Conservation (phyloP, 2,797 vertebrate genomes). For the Coranthus polyacanthus region DNA sequence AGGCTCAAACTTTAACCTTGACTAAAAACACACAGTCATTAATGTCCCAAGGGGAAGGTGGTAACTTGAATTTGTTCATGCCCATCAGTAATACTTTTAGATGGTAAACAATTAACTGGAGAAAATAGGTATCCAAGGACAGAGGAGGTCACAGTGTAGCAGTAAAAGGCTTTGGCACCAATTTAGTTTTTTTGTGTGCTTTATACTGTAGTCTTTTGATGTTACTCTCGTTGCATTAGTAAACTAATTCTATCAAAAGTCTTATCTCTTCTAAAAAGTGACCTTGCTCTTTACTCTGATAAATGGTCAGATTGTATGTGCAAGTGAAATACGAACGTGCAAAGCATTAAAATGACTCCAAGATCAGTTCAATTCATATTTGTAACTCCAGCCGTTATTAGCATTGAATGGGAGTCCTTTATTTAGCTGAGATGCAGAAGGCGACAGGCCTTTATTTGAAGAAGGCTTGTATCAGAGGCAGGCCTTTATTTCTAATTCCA, state of each 20-base stretch:
- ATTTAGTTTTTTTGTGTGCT: background rate
- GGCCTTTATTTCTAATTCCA: too few species aligned
- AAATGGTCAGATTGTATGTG: background rate
- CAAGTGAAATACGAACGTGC: background rate
- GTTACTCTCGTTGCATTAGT: background rate
- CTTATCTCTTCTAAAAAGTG: constrained; percentile 4
- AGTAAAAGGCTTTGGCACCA: too few species aligned
- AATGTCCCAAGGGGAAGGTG: background rate
- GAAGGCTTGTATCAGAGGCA: too few species aligned
- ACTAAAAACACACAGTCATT: background rate
- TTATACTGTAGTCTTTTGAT: background rate
- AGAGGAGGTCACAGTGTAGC: too few species aligned
- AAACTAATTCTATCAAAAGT: background rate
- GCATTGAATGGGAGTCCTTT: too few species aligned
- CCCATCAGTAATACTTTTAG: background rate
- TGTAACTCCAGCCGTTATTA: too few species aligned
- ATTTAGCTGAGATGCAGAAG: too few species aligned
- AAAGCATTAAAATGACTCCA: background rate
- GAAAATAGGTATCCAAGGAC: background rate
- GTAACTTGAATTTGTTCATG: background rate
- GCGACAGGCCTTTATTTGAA: too few species aligned
- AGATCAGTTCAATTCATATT: background rate
- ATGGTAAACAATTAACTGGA: background rate
- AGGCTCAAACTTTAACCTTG: background rate
- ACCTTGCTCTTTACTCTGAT: background rate